Evolutionary conservation across 2,113 vertebrate genomes (phyloP), one percentile per base, ranked within the genome.

Genomic region (Oophaga pumilio): DNA sequence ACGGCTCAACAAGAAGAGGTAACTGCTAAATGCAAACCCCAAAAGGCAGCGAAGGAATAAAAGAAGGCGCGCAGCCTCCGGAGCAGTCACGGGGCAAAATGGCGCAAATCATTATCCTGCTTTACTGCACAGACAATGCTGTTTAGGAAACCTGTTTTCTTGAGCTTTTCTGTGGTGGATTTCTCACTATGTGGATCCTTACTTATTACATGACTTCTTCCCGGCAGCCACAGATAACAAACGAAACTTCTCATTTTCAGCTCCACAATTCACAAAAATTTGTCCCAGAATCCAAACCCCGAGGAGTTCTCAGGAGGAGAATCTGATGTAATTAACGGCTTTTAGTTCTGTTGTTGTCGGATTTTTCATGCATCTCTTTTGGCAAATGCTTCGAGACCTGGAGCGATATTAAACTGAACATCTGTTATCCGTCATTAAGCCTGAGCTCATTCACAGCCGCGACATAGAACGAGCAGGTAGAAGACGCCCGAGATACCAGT

Each of bases 241-340:
- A 68, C 18, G 52, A 68, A 43, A 69, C 62, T 18, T 62, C 49
- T 53, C 2, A 69, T 53, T 84, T 87, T 86, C 56, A 56, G 68
- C 9, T 1, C 82, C 77, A 50, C 2, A 13, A 62, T 93, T 91
- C 91, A 91, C 87, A 59, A 52, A 85, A 76, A 86, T 89, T 49
- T 52, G 26, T 3, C 4, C 20, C 91, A 87, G 86, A 91, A 76
- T 69, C 89, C 77, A 90, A 91, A 89, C 89, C 89, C 69, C 8
- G 53, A 56, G 12, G 79, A 89, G 89, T 82, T 66, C 89, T 80
- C 88, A 78, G 57, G 89, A 94, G 88, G 85, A 90, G 87, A 93
- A 94, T 93, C 91, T 90, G 82, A 89, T 92, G 91, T 94, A 95
- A 95, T 94, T 95, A 94, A 94, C 93, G 93, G 89, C 91, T 95